phyloP scores from a whole-genome alignment of 2,797 vertebrate species.

The Borostomias antarcticus region DNA sequence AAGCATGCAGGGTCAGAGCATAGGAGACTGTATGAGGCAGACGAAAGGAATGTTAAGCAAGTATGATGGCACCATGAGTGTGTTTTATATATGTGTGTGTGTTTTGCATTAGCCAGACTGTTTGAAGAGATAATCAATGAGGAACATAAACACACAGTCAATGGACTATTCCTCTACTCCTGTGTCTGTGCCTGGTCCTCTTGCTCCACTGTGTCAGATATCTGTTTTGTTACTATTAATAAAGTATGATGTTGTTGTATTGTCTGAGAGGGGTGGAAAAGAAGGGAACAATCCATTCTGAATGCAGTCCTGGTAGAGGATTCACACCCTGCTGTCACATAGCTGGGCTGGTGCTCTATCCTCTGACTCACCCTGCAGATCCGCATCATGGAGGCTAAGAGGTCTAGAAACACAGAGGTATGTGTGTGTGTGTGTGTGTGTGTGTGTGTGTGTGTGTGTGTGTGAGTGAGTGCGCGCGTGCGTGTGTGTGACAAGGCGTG shows the following conservation, averaged over 20 bases:
- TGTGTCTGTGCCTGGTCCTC: neutral
- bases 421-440: neutral
- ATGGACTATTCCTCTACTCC: neutral
- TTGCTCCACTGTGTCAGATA: slow-evolving; percentile 24
- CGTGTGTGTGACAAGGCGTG: slow-evolving; percentile 23
- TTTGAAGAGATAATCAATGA: neutral
- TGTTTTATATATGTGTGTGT: too few species aligned
- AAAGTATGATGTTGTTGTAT: slow-evolving; percentile 35
- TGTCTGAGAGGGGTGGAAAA: slow-evolving; percentile 33
- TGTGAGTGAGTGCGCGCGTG: slow-evolving; percentile 3
- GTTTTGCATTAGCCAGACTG: too few species aligned
- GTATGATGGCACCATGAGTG: too few species aligned
- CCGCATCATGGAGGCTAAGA: neutral
- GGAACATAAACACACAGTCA: too few species aligned
- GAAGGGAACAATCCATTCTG: slow-evolving; percentile 30
- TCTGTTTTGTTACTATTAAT: slow-evolving; percentile 44
- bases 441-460: slow-evolving; percentile 4
- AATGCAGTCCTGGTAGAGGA: slow-evolving; percentile 21
- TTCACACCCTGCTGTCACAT: slow-evolving; percentile 50
- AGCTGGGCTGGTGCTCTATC: slow-evolving; percentile 22
- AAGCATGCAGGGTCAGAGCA: too few species aligned
- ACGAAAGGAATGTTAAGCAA: too few species aligned
- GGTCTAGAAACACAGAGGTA: neutral
- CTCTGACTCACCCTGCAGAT: slow-evolving; percentile 13
- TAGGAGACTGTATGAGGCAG: too few species aligned